A percentile compares a stretch with the other conserved stretches of the same genome.
Evolutionary conservation across 2,113 vertebrate genomes (phyloP).

Genomic region (Rostratula benghalensis): DNA sequence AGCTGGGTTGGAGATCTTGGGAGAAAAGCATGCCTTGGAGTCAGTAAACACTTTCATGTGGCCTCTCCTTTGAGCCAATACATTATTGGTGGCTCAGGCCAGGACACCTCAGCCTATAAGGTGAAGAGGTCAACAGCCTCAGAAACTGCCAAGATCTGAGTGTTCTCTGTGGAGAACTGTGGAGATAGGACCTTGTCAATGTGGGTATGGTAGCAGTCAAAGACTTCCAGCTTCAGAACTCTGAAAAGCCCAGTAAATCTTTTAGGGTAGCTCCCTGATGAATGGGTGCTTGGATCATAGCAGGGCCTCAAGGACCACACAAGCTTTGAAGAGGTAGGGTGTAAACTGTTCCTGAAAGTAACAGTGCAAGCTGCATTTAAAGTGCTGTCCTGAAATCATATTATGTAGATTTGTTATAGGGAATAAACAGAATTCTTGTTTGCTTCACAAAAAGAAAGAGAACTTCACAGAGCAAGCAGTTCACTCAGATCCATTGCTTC

Average conservation of each 20-base stretch:
- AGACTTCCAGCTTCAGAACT: neutral
- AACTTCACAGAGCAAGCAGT: neutral
- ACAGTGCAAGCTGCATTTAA: neutral
- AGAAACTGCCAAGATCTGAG: neutral
- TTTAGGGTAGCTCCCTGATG: neutral
- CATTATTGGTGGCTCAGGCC: neutral
- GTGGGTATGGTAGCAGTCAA: neutral
- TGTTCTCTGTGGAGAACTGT: neutral
- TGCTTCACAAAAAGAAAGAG: neutral
- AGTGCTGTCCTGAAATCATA: neutral
- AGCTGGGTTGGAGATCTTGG: neutral
- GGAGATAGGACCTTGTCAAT: neutral
- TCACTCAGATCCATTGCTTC: neutral
- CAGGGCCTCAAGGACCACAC: neutral
- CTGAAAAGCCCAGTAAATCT: neutral
- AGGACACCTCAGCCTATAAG: neutral
- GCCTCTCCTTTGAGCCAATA: neutral
- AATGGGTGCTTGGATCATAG: neutral
- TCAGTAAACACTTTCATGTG: neutral
- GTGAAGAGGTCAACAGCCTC: neutral
- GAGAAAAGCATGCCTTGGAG: neutral
- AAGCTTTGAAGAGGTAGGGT: neutral
- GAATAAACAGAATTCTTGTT: neutral
- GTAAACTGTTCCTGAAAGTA: neutral
- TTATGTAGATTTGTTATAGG: neutral